Evolutionary conservation across 2,888 invertebrate species (phyloP), one percentile per base, ranked within the genome.

Genomic region (Sesia bembeciformis): DNA sequence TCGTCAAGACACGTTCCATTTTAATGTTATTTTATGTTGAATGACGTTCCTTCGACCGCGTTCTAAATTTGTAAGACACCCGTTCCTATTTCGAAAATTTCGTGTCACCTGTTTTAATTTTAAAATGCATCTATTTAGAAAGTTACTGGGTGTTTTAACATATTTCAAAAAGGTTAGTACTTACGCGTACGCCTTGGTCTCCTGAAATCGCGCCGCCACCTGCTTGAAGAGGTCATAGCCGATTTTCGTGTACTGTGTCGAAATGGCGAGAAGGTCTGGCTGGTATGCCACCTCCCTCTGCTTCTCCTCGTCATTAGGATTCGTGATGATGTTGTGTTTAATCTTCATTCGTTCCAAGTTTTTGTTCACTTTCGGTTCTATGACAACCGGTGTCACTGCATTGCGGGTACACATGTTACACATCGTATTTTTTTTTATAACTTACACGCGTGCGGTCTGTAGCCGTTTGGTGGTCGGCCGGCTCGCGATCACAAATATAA

Each of bases 141-240:
- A 49, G 23, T 23, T 23, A 2, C 23, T 23, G 23, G 23, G 1
- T 23, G 23, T 2, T 23, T 23, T 23, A 23, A 23, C 23, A 23
- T 23, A 2, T 23, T 23, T 23, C 23, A 23, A 46, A 46, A 39
- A 38, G 23, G 38, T 40, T 57, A 51, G 40, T 54, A 90, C 91
- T 90, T 56, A 91, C 91, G 84, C 84, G 68, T 84, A 90, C 7
- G 82, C 76, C 63, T 88, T 88, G 56, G 89, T 82, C 58, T 87
- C 84, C 59, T 89, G 86, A 40, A 88, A 60, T 2, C 71, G 69
- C 54, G 73, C 81, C 61, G 83, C 60, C 40, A 68, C 69, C 39
- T 74, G 68, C 58, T 81, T 80, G 67, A 90, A 68, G 40, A 80
- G 56, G 59, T 90, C 86, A 56, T 85, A 79, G 5, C 79, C 69